Conservation (phyloP, 2,888 invertebrate species). For the Tuta absoluta region DNA sequence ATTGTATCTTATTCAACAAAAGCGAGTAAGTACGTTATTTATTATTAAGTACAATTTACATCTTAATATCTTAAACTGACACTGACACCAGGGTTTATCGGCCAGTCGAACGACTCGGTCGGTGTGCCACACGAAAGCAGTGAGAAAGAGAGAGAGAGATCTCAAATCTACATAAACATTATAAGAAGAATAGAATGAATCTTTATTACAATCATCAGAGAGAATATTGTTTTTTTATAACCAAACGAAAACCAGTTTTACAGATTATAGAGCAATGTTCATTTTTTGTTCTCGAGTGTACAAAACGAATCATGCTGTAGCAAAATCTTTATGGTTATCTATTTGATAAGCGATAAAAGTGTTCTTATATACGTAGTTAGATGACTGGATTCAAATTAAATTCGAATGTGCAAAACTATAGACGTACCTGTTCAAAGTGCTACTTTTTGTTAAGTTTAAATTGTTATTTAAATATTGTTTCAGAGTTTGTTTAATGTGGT, state of each 20-base stretch:
- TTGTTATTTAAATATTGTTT: conserved; percentile 9
- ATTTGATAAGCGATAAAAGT: conserved; percentile 70
- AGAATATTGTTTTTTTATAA: too few species aligned
- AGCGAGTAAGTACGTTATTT: too few species aligned
- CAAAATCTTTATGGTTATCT: conserved; percentile 51
- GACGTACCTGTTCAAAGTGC: conserved; percentile 31
- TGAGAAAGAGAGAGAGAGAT: too few species aligned
- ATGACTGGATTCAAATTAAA: conserved; percentile 46
- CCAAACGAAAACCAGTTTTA: background rate
- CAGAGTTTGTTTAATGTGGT: background rate
- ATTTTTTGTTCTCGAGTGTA: conserved; percentile 24
- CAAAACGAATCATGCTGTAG: conserved; percentile 35
- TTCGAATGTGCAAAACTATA: conserved; percentile 38
- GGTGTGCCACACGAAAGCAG: too few species aligned
- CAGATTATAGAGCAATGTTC: background rate
- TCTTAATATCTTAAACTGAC: too few species aligned
- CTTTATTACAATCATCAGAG: too few species aligned
- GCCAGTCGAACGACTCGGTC: too few species aligned
- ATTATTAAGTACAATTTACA: too few species aligned
- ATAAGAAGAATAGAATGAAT: too few species aligned
- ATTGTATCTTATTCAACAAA: too few species aligned
- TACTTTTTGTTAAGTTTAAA: conserved; percentile 29
- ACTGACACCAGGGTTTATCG: too few species aligned
- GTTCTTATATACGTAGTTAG: conserved; percentile 71
- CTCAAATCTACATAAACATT: too few species aligned